Evolutionary conservation across 2,113 vertebrate species (phyloP), one percentile per base, ranked within the genome.

Genomic region (Elephas maximus): DNA sequence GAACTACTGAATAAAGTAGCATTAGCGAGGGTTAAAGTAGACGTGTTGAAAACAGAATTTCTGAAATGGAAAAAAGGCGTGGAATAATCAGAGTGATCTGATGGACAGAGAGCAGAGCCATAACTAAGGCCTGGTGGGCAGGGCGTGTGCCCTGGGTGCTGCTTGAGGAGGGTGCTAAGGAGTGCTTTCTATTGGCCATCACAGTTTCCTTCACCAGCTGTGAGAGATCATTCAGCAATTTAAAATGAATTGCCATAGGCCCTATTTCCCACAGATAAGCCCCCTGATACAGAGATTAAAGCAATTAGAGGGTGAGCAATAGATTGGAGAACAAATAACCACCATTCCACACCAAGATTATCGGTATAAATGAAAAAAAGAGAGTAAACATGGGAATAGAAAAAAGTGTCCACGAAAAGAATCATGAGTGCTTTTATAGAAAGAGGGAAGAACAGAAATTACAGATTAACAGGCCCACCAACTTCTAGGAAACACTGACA

Each of bases 1-100:
- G 33, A 95, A 67, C 17, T 91, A 88, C 78, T 51, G 53, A 86
- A 78, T 65, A 95, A 80, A 92, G 94, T 65, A 94, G 57, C 88
- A 84, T 60, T 53, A 91, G 5, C 84, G 69, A 76, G 20, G 83
- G 48, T 92, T 93, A 91, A 69, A 67, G 71, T 15, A 81, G 44
- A 26, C 62, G 18, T 67, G 21, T 48, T 30, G 44, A 80, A 91
- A 57, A 71, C 23, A 69, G n/a, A 69, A 20, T 18, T 48, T 94
- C 60, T 71, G 30, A 87, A 87, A 79, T 79, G 17, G 73, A 92
- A 26, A 7, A 78, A 86, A 93, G 3, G 8, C 73, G 83, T 94
- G 26, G 8, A 48, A 76, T 71, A 90, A 67, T 88, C 28, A 4
- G 28, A 23, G 24, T 84, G 71, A 77, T 69, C 77, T 63, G 11